Evolutionary conservation across 2,113 vertebrate species (phyloP).

Genomic region (Syngnathus typhle): DNA sequence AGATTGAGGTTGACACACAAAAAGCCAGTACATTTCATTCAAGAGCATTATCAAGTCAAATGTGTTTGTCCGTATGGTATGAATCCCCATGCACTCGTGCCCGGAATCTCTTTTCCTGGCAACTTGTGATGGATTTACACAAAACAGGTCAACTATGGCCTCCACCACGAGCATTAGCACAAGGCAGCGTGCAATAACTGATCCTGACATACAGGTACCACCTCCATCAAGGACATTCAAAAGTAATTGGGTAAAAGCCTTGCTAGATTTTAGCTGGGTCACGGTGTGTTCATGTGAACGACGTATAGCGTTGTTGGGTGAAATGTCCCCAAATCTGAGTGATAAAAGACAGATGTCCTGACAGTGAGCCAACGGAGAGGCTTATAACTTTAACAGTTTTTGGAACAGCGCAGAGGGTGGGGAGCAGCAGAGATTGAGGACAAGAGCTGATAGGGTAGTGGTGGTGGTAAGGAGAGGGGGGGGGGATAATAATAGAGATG

Average conservation of each 20-base stretch:
- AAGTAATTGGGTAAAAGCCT: background rate
- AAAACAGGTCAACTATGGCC: slow-evolving; percentile 2
- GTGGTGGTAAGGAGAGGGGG: background rate
- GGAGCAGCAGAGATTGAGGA: background rate
- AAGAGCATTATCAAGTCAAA: background rate
- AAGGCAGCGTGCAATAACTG: slow-evolving; percentile 7
- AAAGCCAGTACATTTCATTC: background rate
- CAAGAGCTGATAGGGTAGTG: slow-evolving; percentile 3
- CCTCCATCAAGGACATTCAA: background rate
- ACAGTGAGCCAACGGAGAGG: slow-evolving; percentile 35
- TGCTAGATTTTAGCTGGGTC: background rate
- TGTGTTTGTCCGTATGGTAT: background rate
- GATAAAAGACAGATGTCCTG: slow-evolving; percentile 66
- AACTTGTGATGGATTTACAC: background rate
- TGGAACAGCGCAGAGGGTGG: slow-evolving; percentile 6
- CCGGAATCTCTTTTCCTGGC: background rate
- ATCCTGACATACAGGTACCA: background rate
- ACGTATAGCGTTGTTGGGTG: slow-evolving; percentile 46
- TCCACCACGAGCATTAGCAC: background rate
- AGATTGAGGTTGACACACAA: background rate
- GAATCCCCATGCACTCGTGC: background rate
- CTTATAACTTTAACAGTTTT: slow-evolving; percentile 36
- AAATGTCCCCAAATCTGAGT: slow-evolving; percentile 59
- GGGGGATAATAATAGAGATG: slow-evolving; percentile 1
- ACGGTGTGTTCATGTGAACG: slow-evolving; percentile 14